These are phyloP conservation scores for Abscondita cerata DNA, from an alignment of 2,888 invertebrate species.

Conservation along the genomic window DNA sequence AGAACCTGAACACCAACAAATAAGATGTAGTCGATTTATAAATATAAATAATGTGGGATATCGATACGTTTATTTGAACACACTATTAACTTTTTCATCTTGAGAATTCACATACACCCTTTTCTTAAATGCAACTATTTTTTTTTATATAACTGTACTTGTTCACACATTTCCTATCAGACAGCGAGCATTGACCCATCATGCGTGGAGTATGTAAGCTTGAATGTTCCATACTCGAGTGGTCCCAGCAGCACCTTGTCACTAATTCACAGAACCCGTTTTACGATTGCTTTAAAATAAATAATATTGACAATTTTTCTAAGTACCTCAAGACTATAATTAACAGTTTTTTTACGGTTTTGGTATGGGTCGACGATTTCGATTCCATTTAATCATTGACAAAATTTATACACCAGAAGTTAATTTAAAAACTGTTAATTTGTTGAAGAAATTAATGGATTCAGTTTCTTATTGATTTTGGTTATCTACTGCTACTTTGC, in stretches of 20 bases:
- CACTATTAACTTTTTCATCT: too few species aligned
- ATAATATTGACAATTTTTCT: conserved; percentile 33
- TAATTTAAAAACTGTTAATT: too few species aligned
- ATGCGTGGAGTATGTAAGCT: conserved; percentile 38
- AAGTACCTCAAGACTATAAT: neutral
- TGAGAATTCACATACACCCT: too few species aligned
- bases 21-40: neutral
- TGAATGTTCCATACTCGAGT: conserved; percentile 37
- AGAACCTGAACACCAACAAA: conserved; percentile 2
- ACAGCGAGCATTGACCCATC: conserved; percentile 40
- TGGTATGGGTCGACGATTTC: too few species aligned
- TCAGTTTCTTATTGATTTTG: too few species aligned
- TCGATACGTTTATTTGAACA: too few species aligned
- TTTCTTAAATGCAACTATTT: conserved; percentile 27
- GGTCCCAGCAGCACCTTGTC: conserved; percentile 35
- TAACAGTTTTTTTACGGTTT: too few species aligned
- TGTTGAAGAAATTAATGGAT: too few species aligned
- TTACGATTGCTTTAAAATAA: conserved; percentile 35
- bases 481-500: too few species aligned
- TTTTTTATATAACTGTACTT: conserved; percentile 39
- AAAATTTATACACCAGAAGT: too few species aligned
- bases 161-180: conserved; percentile 42
- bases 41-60: too few species aligned
- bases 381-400: too few species aligned
- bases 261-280: conserved; percentile 35